Conservation (phyloP, 2,797 vertebrate species). For the Microctenopoma lineatum region DNA sequence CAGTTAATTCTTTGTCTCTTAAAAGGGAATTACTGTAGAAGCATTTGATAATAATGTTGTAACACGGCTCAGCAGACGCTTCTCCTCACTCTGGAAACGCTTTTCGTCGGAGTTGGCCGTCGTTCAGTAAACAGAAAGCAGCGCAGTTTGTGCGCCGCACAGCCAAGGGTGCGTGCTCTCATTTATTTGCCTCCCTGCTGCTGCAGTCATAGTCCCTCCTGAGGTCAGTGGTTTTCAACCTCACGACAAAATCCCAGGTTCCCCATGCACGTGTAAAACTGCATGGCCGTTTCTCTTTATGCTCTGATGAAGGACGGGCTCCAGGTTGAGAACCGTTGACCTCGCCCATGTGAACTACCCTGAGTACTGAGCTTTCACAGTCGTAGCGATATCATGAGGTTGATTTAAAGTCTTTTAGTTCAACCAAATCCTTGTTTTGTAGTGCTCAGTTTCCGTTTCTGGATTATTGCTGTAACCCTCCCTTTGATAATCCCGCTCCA, state of each 20-base stretch:
- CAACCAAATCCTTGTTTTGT: conserved; percentile 9
- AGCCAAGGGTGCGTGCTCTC: conserved; percentile 71
- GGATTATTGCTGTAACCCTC: not conserved
- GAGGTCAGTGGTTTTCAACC: conserved; percentile 60
- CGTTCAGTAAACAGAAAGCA: conserved; percentile 73
- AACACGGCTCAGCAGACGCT: conserved; percentile 69
- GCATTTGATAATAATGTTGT: conserved; percentile 39
- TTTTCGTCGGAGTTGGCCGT: conserved; percentile 72
- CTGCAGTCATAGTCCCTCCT: conserved; percentile 21
- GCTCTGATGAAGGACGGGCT: not conserved
- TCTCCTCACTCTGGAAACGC: conserved; percentile 64
- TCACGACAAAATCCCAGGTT: not conserved
- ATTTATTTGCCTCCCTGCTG: conserved; percentile 32
- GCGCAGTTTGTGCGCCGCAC: conserved; percentile 73
- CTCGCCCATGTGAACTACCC: conserved; percentile 26
- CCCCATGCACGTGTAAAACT: not conserved
- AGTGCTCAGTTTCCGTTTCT: not conserved
- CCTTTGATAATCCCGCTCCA: conserved; percentile 7
- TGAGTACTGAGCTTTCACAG: conserved; percentile 25
- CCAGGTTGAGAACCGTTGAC: conserved; percentile 56
- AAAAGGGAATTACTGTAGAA: not conserved
- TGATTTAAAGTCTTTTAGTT: conserved; percentile 14
- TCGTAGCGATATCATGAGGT: conserved; percentile 23
- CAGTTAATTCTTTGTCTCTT: not conserved
- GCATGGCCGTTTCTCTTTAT: not conserved